Percentiles rank a stretch among this genome's conserved stretches.
These are phyloP conservation scores for Trogon surrucura DNA, from an alignment of 2,113 vertebrate species.

Conservation along the genomic window DNA sequence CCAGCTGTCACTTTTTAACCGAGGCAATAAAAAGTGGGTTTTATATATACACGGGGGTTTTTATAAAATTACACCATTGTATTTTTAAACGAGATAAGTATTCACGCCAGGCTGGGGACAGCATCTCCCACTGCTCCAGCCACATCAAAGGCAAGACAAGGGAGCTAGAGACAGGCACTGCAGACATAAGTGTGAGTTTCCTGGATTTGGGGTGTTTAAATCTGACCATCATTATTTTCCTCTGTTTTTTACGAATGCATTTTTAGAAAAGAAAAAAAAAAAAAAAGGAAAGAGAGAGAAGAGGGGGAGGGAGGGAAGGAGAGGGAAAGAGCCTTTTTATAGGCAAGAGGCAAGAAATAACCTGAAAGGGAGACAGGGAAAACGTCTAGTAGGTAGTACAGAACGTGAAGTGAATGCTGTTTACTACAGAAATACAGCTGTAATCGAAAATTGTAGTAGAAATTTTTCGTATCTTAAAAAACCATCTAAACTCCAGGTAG, in stretches of 20 bases:
- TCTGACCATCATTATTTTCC: background rate
- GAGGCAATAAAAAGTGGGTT: background rate
- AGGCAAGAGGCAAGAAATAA: slow-evolving; percentile 10
- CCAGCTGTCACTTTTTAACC: background rate
- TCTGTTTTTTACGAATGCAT: background rate
- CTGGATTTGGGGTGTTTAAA: slow-evolving; percentile 55
- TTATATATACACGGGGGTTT: background rate
- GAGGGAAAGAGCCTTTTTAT: background rate
- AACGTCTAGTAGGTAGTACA: background rate
- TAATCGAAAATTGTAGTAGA: background rate
- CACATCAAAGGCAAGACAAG: slow-evolving; percentile 42
- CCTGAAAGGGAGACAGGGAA: background rate
- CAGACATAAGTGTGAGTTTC: slow-evolving; percentile 54
- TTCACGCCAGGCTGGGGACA: slow-evolving; percentile 33
- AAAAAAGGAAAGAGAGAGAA: background rate
- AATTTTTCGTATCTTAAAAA: background rate
- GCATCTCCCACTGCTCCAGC: slow-evolving; percentile 49
- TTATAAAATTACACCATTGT: slow-evolving; percentile 9
- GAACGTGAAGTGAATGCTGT: background rate
- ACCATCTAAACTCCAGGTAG: background rate
- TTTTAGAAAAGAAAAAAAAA: slow-evolving; percentile 10
- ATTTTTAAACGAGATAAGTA: slow-evolving; percentile 61
- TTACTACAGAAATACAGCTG: background rate
- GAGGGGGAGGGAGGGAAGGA: background rate
- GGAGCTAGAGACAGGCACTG: slow-evolving; percentile 34